Conservation (phyloP, 2,888 invertebrate genomes). For the Acheta domesticus region DNA sequence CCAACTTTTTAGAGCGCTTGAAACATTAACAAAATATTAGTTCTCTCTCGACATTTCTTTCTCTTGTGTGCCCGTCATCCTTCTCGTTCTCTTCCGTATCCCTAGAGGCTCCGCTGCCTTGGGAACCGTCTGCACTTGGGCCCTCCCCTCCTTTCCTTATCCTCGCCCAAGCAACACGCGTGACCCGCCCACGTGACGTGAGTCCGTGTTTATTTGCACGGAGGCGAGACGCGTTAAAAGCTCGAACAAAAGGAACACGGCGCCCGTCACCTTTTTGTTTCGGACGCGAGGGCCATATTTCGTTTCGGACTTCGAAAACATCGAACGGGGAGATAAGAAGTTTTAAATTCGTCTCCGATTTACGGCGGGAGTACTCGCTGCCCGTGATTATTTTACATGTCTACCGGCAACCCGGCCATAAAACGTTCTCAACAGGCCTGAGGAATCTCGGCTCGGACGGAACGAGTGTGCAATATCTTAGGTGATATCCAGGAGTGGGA, state of each 20-base stretch:
- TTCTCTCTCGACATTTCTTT: no score
- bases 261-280: neutral
- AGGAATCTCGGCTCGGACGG: neutral
- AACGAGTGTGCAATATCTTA: neutral
- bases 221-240: neutral
- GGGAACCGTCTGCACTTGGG: no score
- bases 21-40: no score
- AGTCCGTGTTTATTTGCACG: slow-evolving; percentile 1
- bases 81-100: no score
- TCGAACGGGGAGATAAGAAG: neutral
- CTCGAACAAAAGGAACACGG: slow-evolving; percentile 18
- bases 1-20: no score
- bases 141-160: neutral
- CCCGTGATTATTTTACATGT: neutral
- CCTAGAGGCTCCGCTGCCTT: no score
- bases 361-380: slow-evolving; percentile 8
- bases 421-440: neutral
- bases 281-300: neutral
- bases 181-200: neutral
- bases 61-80: no score
- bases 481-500: neutral
- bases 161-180: neutral
- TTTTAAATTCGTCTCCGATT: neutral
- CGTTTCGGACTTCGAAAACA: neutral
- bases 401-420: neutral